A percentile compares a stretch with the other conserved stretches of the same genome.
These are phyloP conservation scores for Atta colombica DNA, from an alignment of 1,140 invertebrate genomes.

Conservation along the genomic window DNA sequence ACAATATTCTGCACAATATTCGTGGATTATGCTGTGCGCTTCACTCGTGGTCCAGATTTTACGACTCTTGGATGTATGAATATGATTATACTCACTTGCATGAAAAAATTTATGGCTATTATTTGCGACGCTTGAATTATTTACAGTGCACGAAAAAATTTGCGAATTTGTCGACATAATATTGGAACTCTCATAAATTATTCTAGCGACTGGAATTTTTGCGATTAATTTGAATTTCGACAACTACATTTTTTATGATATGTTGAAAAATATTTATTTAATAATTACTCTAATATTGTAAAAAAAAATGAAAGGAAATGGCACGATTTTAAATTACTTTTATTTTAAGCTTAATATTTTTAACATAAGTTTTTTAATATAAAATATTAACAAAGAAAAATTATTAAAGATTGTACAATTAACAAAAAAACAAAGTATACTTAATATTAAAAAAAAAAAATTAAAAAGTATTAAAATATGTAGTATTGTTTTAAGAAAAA, in stretches of 20 bases:
- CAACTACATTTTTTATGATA: not conserved
- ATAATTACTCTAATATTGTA: not conserved
- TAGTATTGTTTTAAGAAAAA: not conserved
- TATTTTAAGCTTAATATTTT: not conserved
- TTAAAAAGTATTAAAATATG: not conserved
- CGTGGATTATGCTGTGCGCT: not conserved
- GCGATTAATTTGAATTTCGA: not conserved
- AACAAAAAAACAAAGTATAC: no score
- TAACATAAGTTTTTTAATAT: not conserved
- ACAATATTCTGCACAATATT: conserved; percentile 22
- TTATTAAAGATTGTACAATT: no score
- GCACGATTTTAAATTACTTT: not conserved
- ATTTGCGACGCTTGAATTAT: conserved; percentile 28
- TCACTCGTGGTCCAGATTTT: not conserved
- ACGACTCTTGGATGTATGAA: not conserved
- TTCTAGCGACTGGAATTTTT: not conserved
- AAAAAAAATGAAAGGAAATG: not conserved
- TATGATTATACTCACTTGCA: not conserved
- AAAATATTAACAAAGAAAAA: no score
- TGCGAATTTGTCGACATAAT: not conserved
- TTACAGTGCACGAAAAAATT: conserved; percentile 25
- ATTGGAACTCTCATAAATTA: conserved; percentile 4
- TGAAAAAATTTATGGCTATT: conserved; percentile 32
- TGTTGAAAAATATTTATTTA: not conserved
- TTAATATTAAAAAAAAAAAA: not conserved